Evolutionary conservation across 2,113 vertebrate genomes (phyloP), one percentile per base, ranked within the genome.

Genomic region (Ochotona curzoniae): DNA sequence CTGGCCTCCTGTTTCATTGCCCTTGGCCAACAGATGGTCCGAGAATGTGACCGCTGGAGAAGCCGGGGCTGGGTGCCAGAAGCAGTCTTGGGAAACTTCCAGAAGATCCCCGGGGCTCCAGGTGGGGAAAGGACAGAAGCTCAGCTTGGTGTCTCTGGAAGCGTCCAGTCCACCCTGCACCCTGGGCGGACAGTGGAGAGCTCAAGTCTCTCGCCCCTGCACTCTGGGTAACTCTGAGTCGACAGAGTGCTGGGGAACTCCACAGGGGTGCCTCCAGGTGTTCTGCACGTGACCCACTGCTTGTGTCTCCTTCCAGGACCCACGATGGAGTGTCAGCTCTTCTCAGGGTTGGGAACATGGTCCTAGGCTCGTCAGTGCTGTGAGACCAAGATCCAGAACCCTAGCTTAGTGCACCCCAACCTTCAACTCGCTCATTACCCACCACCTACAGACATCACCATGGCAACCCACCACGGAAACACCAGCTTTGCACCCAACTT

Each of bases 401-500:
- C 20, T 2, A 35, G 30, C 71, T 87, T 61, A 20, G 13, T n/a
- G 28, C 17, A 25, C 80, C 79, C 67, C 26, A 47, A 38, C 57
- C 28, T 51, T 38, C 32, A 23, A 8, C n/a, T 71, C 76, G 67
- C 66, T 67, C 20, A 26, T 20, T 47, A 35, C 30, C 0, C 63
- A 64, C 51, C 32, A 26, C 20, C 44, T 15, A n/a, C 61, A 7
- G 12, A 26, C 30, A 15, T 60, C 93, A 89, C 93, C 93, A 99
- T 97, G 97, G 97, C 95, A n/a, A 89, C 96, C 61, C 94, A 90
- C 44, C 66, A 81, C 26, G 38, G 76, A 57, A 98, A 96, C 0
- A 26, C 73, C 2, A 98, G 93, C 14, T 92, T 98, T 23, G 96
- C 97, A 26, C 96, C 97, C 17, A 97, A 97, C 91, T 98, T 98